Conservation (phyloP, 2,113 vertebrate genomes). For the Melanostigma gelatinosum region DNA sequence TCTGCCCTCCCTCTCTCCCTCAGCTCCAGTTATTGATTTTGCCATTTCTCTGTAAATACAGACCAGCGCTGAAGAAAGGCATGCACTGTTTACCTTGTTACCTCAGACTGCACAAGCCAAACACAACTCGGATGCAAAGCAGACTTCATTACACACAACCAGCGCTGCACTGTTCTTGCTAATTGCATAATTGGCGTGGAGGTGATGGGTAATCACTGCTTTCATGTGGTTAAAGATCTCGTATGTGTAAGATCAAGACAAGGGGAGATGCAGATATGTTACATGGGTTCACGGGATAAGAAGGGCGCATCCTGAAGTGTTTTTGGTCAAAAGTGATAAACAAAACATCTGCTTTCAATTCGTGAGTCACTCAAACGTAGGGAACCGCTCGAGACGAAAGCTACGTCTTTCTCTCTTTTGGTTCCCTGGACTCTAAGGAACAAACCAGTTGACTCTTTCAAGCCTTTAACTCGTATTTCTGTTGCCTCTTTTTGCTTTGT, state of each 20-base stretch:
- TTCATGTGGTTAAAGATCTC: slow-evolving; percentile 53
- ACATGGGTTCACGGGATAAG: slow-evolving; percentile 10
- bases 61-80: slow-evolving; percentile 18
- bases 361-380: slow-evolving; percentile 20
- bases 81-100: slow-evolving; percentile 11
- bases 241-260: slow-evolving; percentile 44
- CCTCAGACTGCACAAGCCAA: slow-evolving; percentile 28
- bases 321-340: slow-evolving; percentile 41
- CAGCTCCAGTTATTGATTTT: slow-evolving; percentile 48
- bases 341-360: slow-evolving; percentile 48
- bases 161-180: slow-evolving; percentile 31
- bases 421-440: not conserved
- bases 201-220: slow-evolving; percentile 71
- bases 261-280: slow-evolving; percentile 25
- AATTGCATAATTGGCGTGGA: slow-evolving; percentile 70
- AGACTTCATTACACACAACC: slow-evolving; percentile 8
- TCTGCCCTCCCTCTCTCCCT: not conserved
- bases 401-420: not conserved
- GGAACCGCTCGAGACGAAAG: slow-evolving; percentile 1
- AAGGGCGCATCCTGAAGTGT: not conserved
- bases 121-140: slow-evolving; percentile 13
- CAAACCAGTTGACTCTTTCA: not conserved
- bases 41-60: slow-evolving; percentile 53
- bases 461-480: not conserved
- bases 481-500: not conserved